Conservation (phyloP, 2,888 invertebrate genomes). For the Leptinotarsa tumamoca region DNA sequence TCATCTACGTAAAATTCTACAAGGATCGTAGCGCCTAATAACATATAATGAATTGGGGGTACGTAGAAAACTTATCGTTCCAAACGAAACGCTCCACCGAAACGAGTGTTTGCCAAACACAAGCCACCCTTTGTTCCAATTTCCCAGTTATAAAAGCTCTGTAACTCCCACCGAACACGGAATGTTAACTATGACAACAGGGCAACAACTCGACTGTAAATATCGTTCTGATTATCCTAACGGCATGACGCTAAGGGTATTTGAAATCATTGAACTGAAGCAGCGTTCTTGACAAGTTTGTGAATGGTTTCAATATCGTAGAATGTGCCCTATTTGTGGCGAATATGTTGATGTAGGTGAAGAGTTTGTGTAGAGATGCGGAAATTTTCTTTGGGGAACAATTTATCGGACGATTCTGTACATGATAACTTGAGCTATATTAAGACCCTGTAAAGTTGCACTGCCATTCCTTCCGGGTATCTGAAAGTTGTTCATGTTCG, state of each 20-base stretch:
- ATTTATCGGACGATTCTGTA: no score
- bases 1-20: no score
- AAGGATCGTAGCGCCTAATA: background rate
- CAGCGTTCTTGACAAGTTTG: background rate
- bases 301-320: background rate
- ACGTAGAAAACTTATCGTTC: constrained; percentile 1
- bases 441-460: no score
- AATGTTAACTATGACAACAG: constrained; percentile 17
- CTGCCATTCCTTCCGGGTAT: no score
- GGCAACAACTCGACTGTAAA: constrained; percentile 23
- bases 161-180: constrained; percentile 25
- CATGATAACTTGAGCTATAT: no score
- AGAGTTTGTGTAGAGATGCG: no score
- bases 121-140: constrained; percentile 29
- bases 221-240: constrained; percentile 12
- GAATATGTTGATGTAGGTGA: no score
- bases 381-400: no score
- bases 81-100: constrained; percentile 9
- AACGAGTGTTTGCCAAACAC: constrained; percentile 32
- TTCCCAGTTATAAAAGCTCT: constrained; percentile 23
- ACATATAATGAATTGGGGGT: background rate
- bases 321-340: no score
- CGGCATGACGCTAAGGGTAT: background rate
- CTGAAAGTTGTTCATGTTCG: no score
- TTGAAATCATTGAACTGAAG: background rate